Evolutionary conservation across 2,888 invertebrate genomes (phyloP), one percentile per base, ranked within the genome.

Genomic region (Galerucella calmariensis): DNA sequence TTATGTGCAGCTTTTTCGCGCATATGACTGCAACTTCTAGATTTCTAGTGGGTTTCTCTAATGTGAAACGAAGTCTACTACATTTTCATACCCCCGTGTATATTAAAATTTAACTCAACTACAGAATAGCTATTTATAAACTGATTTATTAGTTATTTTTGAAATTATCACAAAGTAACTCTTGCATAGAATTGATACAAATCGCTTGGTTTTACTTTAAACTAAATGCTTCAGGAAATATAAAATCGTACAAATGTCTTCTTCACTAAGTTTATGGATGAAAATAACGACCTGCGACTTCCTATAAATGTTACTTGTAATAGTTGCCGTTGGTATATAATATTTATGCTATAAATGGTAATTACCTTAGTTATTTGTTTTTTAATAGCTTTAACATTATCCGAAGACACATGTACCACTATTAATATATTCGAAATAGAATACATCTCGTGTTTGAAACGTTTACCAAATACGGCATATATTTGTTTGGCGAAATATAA

Each of bases 391-490:
- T n/a, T n/a, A 51, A 62, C 14, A 35, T 35, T 41, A 62, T 41
- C n/a, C 41, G 35, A 62, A 62, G 62, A 62, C 62, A 62, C 41
- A 62, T 62, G 62, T 62, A 9, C 11, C 41, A 35, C 8, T 41
- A 62, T 44, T 59, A 44, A 62, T 41, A 41, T 41, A 35, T 62
- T 62, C 16, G 5, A 51, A 51, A 51, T 51, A 51, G n/a, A 51
- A 41, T 51, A 51, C 51, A n/a, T n/a, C 51, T 12, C 14, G 51
- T 5, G 51, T 14, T 12, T n/a, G 5, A 51, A 51, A 8, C n/a
- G n/a, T 51, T 51, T 3, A 51, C 51, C 5, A 41, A 6, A 0
- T 51, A 51, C 51, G n/a, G 48, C n/a, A 51, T 51, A 51, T 51
- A n/a, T 51, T 51, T 51, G 51, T 51, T 27, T n/a, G n/a, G 51